phyloP scores from a whole-genome alignment of 2,888 invertebrate genomes.

The Criorhina ranunculi region DNA sequence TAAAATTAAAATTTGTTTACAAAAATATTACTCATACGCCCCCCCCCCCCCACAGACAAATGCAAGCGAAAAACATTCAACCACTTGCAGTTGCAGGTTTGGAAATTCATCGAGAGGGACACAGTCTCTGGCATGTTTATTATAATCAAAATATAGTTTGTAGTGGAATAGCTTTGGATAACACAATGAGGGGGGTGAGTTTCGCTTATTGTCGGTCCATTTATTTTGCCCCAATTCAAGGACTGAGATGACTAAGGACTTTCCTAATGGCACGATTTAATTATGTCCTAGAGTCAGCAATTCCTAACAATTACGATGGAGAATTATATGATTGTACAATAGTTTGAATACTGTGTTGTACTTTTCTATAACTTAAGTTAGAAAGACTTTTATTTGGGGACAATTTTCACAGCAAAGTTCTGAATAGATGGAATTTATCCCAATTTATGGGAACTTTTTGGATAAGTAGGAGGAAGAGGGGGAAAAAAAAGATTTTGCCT shows the following conservation, averaged over 20 bases:
- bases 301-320: conserved; percentile 24
- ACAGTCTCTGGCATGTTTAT: conserved; percentile 14
- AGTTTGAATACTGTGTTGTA: neutral
- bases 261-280: conserved; percentile 47
- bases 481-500: too few relatives aligned
- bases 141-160: conserved; percentile 14
- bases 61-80: conserved; percentile 1
- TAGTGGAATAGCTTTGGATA: neutral
- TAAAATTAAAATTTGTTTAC: neutral
- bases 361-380: neutral
- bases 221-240: conserved; percentile 36
- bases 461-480: neutral
- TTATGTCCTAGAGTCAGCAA: conserved; percentile 8
- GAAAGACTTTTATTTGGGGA: neutral
- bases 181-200: conserved; percentile 2
- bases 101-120: neutral
- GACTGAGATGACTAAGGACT: conserved; percentile 23
- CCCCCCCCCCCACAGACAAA: neutral
- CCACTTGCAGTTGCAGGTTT: conserved; percentile 6
- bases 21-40: conserved; percentile 49
- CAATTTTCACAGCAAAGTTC: neutral
- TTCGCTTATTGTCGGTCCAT: conserved; percentile 5
- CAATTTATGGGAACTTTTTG: neutral
- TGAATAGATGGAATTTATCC: neutral
- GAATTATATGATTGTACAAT: conserved; percentile 22